phyloP scores from a whole-genome alignment of 1,140 invertebrate genomes.

The Lethrus apterus region DNA sequence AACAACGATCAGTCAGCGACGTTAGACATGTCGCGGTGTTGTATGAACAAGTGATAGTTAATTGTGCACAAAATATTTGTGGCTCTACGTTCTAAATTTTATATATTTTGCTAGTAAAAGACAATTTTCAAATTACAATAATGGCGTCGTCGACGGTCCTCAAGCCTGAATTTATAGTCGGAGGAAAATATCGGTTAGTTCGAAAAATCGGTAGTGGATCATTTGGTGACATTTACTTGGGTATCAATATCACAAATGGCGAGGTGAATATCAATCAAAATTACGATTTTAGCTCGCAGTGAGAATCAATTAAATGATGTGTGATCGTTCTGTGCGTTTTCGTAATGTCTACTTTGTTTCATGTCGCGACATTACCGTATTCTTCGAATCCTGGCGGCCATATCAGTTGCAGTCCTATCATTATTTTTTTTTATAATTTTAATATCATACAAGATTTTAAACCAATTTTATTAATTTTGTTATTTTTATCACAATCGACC shows the following conservation, averaged over 20 bases:
- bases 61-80: slow-evolving; percentile 34
- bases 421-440: slow-evolving; percentile 12
- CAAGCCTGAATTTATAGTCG: slow-evolving; percentile 56
- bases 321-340: no score
- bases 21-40: slow-evolving; percentile 41
- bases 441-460: no score
- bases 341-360: slow-evolving; percentile 12
- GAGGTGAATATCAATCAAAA: slow-evolving; percentile 49
- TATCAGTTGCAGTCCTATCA: slow-evolving; percentile 22
- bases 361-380: slow-evolving; percentile 13
- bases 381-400: slow-evolving; percentile 27
- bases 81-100: slow-evolving; percentile 31
- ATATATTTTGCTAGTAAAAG: slow-evolving; percentile 23
- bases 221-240: slow-evolving; percentile 98
- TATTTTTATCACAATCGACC: no score
- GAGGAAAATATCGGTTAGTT: slow-evolving; percentile 88
- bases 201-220: slow-evolving; percentile 97
- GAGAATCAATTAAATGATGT: no score
- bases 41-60: slow-evolving; percentile 37
- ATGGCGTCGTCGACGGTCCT: slow-evolving; percentile 30
- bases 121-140: slow-evolving; percentile 28
- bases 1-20: slow-evolving; percentile 36
- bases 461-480: no score
- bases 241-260: slow-evolving; percentile 92
- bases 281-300: background rate